These are phyloP conservation scores for Lepidostoma basale DNA, from an alignment of 1,140 invertebrate species.

Conservation along the genomic window DNA sequence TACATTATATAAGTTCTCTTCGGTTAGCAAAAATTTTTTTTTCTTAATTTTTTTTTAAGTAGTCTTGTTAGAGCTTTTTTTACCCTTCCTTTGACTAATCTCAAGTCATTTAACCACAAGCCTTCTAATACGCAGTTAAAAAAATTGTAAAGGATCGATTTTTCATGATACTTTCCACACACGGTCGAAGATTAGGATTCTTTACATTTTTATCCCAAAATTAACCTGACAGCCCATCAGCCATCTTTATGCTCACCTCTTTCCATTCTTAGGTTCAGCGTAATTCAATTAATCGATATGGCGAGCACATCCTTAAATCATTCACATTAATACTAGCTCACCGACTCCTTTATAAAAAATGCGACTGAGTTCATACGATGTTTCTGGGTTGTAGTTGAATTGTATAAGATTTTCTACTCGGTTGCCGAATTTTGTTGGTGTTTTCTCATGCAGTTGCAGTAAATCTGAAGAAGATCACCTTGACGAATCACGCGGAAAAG, in stretches of 20 bases:
- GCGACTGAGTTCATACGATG: neutral
- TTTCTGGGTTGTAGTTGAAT: neutral
- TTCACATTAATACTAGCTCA: neutral
- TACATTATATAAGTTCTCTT: too few relatives aligned
- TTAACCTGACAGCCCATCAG: constrained; percentile 34
- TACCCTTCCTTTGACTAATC: too few relatives aligned
- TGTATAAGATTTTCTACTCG: constrained; percentile 4
- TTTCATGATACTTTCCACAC: constrained; percentile 14
- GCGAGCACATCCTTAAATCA: neutral
- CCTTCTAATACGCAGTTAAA: constrained; percentile 2
- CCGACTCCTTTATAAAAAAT: neutral
- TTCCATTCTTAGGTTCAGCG: neutral
- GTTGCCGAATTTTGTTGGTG: neutral
- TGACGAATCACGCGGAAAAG: constrained; percentile 40
- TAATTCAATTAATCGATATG: constrained; percentile 41
- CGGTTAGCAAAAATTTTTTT: too few relatives aligned
- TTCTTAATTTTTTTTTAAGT: too few relatives aligned
- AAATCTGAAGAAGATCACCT: constrained; percentile 8
- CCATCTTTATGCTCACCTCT: constrained; percentile 11
- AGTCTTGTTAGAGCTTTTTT: too few relatives aligned
- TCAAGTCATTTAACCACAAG: constrained; percentile 13
- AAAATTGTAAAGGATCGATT: constrained; percentile 22
- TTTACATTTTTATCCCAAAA: constrained; percentile 26
- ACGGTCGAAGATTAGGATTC: constrained; percentile 20
- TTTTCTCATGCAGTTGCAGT: neutral